These are phyloP conservation scores for Silurus asotus DNA, from an alignment of 2,113 vertebrate genomes.

Conservation along the genomic window DNA sequence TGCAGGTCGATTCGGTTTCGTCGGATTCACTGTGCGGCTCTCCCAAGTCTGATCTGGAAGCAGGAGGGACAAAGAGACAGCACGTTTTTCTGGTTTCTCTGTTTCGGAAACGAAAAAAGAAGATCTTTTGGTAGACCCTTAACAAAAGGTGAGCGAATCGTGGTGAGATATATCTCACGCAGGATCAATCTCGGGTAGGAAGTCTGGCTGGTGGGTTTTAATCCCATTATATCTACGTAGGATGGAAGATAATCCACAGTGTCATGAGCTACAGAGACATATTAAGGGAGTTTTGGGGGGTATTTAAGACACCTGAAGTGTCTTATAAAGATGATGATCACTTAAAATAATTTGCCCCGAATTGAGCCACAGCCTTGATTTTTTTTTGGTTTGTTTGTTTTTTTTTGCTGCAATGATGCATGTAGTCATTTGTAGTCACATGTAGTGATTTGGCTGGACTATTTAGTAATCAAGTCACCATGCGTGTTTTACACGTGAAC, in stretches of 20 bases:
- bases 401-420: not conserved
- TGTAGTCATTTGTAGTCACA: too few relatives aligned
- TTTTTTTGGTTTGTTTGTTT: not conserved
- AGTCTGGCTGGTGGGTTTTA: not conserved
- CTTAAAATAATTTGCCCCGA: not conserved
- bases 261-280: not conserved
- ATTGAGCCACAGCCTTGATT: not conserved
- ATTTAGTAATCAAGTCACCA: too few relatives aligned
- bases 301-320: not conserved
- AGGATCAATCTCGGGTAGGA: not conserved
- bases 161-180: not conserved
- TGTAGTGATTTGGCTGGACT: not conserved
- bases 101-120: not conserved
- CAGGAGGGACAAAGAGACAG: not conserved
- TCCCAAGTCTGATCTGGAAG: too few relatives aligned
- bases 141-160: slow-evolving; percentile 9
- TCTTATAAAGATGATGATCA: not conserved
- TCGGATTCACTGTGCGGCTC: not conserved
- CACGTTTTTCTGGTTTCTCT: not conserved
- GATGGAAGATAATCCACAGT: not conserved
- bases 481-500: not conserved
- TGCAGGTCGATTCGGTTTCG: slow-evolving; percentile 4
- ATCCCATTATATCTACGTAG: not conserved
- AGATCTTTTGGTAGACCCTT: too few relatives aligned
- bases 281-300: not conserved